These are phyloP conservation scores for Grallaria varia DNA, from an alignment of 2,113 vertebrate species.

Conservation along the genomic window DNA sequence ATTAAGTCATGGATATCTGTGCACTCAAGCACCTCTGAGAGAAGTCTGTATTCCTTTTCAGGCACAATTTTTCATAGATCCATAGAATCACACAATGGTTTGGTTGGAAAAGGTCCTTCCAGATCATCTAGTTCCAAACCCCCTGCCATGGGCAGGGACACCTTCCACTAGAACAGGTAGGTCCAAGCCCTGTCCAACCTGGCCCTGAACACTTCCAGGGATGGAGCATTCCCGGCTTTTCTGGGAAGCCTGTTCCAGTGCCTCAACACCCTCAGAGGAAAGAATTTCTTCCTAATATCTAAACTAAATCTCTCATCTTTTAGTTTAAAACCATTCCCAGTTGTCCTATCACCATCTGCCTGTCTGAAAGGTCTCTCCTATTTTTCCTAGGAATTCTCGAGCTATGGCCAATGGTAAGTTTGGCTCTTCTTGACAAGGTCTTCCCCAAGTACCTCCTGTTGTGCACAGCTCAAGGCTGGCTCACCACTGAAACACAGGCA, in stretches of 20 bases:
- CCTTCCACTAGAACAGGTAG: background rate
- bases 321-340: background rate
- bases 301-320: background rate
- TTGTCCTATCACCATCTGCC: background rate
- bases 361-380: background rate
- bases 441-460: background rate
- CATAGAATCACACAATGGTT: background rate
- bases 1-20: background rate
- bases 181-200: background rate
- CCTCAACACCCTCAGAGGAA: background rate
- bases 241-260: background rate
- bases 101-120: background rate
- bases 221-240: background rate
- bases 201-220: background rate
- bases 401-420: background rate
- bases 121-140: background rate
- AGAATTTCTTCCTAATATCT: background rate
- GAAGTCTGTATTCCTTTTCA: background rate
- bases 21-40: background rate
- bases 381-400: background rate
- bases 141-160: background rate
- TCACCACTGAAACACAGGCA: background rate
- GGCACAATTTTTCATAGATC: background rate
- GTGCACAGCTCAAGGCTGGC: background rate
- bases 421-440: background rate